These are phyloP conservation scores for Hypselothyrea guttata DNA, from an alignment of 2,888 invertebrate species.

Conservation along the genomic window DNA sequence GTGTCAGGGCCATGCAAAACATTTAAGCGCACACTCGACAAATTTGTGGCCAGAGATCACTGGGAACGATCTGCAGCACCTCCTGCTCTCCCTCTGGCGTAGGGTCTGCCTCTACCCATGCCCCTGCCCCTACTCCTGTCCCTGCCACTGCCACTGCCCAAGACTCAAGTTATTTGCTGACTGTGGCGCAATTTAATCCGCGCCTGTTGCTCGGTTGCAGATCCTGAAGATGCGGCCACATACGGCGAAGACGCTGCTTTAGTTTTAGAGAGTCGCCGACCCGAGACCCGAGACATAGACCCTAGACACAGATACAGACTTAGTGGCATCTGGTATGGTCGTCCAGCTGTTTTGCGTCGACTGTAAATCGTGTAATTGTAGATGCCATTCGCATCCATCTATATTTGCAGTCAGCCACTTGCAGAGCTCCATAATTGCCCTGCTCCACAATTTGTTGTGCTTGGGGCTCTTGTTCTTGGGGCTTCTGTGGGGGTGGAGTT, in stretches of 20 bases:
- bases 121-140: background rate
- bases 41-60: slow-evolving; percentile 67
- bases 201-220: slow-evolving; percentile 30
- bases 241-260: slow-evolving; percentile 48
- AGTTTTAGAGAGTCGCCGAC: slow-evolving; percentile 28
- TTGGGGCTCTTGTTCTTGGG: background rate
- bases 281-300: no score
- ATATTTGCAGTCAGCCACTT: slow-evolving; percentile 52
- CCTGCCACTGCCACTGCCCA: background rate
- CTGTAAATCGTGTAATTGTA: slow-evolving; percentile 74
- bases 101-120: background rate
- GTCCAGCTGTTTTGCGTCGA: slow-evolving; percentile 36
- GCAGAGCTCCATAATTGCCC: slow-evolving; percentile 57
- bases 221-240: slow-evolving; percentile 45
- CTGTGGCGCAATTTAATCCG: slow-evolving; percentile 52
- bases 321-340: slow-evolving; percentile 8
- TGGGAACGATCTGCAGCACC: slow-evolving; percentile 34
- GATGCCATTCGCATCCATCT: slow-evolving; percentile 52
- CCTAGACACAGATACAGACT: no score
- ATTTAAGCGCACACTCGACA: slow-evolving; percentile 78
- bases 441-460: slow-evolving; percentile 37
- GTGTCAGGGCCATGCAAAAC: slow-evolving; percentile 54
- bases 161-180: slow-evolving; percentile 62
- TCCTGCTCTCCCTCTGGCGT: background rate
- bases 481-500: slow-evolving; percentile 32